Evolutionary conservation across 2,113 vertebrate genomes (phyloP).

Genomic region (Nettapus auritus): DNA sequence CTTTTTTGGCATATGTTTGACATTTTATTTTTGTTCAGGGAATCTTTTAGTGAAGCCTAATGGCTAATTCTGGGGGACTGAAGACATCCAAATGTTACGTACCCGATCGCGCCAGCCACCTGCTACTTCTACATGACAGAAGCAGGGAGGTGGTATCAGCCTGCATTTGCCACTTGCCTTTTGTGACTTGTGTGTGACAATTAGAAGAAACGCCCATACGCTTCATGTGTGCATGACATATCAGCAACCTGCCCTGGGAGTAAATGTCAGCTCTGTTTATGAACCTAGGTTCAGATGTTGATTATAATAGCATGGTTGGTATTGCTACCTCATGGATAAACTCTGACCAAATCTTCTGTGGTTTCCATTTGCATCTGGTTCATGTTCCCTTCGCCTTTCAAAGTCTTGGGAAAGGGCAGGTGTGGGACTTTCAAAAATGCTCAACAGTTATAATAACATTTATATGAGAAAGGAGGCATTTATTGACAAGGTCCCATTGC

Average conservation of each 20-base stretch:
- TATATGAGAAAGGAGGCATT: neutral
- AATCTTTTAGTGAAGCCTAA: constrained; percentile 14
- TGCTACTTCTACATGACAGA: constrained; percentile 53
- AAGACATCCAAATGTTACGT: neutral
- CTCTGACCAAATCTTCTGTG: neutral
- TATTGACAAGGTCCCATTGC: neutral
- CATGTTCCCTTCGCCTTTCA: constrained; percentile 5
- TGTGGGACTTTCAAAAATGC: neutral
- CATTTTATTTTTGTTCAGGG: constrained; percentile 69
- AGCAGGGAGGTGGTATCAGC: neutral
- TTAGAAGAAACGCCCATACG: neutral
- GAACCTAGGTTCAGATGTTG: neutral
- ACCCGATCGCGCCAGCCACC: constrained; percentile 9
- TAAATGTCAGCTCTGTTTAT: constrained; percentile 40
- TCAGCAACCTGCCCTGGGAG: neutral
- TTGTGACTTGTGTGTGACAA: neutral
- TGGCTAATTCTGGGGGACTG: constrained; percentile 60
- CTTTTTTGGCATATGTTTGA: constrained; percentile 39
- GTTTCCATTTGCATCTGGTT: constrained; percentile 5
- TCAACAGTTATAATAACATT: neutral
- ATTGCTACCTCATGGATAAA: neutral
- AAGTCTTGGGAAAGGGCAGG: neutral
- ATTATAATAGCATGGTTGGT: neutral
- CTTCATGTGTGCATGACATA: neutral
- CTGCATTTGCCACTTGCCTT: constrained; percentile 1